Base-by-base conservation (phyloP, 2,797 vertebrate species). In the Myotis daubentonii region DNA sequence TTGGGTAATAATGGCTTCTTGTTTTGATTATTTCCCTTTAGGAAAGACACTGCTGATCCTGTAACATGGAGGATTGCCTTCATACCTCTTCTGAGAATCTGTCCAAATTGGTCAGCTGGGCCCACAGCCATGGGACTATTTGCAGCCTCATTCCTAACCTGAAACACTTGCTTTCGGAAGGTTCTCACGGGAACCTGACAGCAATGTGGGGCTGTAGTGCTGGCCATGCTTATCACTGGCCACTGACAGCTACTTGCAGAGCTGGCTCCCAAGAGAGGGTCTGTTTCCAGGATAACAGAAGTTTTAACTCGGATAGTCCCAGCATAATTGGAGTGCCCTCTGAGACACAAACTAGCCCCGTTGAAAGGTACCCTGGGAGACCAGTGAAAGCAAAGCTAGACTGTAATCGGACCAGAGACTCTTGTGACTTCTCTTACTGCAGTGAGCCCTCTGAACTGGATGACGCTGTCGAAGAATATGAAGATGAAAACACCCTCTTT, bases 101-200 rank as follows among this genome's bases (percentile, higher is more conserved):
- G 94, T 98, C 99, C 96, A 99, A 99, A 97, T 98, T 99, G 93
- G 99, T 99, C 96, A 99, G 98, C 98, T 99, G 99, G 99, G 99
- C 99, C 76, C 99, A 99, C 98, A 99, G 99, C 97, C 99, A 99
- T 33, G 99, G 99, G 36, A 99, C 99, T 47, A 99, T 99, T 97
- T 99, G 99, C 98, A 98, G 98, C 97, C 99, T 99, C 96, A 99
- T 99, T 97, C 99, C 99, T 89, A 99, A 98, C 97, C 98, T 99
- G 82, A 99, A 99, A 97, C 99, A 99, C 93, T 96, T 99, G 94
- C 98, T 99, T 17, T 98, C 98, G 0, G 98, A 98, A 96, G 99
- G 99, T 60, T 98, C 99, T 90, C 98, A 99, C 0, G 98, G 99
- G 89, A 99, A 98, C 96, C 97, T 99, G 91, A 99, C 99, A 0